phyloP scores from a whole-genome alignment of 53 echinoderm and acorn worm genomes.

The Stichopus horrens region DNA sequence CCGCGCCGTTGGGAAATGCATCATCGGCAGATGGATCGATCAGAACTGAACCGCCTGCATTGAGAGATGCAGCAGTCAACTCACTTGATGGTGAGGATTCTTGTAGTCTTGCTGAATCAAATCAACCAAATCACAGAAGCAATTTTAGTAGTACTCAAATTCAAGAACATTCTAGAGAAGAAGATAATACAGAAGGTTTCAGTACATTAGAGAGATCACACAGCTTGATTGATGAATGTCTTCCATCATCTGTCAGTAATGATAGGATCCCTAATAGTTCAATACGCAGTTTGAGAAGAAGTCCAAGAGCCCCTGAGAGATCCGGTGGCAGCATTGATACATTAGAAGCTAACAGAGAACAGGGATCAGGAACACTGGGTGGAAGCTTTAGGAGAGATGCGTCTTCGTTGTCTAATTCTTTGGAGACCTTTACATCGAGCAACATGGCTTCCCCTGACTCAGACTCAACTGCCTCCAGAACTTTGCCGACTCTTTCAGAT shows the following conservation, averaged over 20 bases:
- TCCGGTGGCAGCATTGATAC: too few species aligned
- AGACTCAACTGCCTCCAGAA: neutral
- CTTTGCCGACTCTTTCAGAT: neutral
- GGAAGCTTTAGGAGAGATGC: too few species aligned
- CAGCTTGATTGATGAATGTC: neutral
- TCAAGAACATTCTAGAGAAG: neutral
- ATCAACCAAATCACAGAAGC: too few species aligned
- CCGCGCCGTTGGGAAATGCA: too few species aligned
- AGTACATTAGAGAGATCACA: neutral
- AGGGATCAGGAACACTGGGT: too few species aligned
- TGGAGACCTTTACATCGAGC: neutral
- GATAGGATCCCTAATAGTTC: conserved; percentile 12
- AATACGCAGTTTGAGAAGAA: neutral
- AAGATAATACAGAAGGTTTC: neutral
- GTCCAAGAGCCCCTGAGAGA: neutral
- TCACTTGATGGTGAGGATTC: too few species aligned
- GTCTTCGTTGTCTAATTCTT: neutral
- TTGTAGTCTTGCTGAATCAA: too few species aligned
- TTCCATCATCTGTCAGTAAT: neutral
- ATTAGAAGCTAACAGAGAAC: too few species aligned
- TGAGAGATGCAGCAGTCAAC: too few species aligned
- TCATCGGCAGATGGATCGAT: too few species aligned
- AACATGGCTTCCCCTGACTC: neutral
- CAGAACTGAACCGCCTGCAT: too few species aligned
- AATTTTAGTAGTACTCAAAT: neutral